These are phyloP conservation scores for Ginglymostoma cirratum DNA, from an alignment of 2,113 vertebrate genomes.

Conservation along the genomic window DNA sequence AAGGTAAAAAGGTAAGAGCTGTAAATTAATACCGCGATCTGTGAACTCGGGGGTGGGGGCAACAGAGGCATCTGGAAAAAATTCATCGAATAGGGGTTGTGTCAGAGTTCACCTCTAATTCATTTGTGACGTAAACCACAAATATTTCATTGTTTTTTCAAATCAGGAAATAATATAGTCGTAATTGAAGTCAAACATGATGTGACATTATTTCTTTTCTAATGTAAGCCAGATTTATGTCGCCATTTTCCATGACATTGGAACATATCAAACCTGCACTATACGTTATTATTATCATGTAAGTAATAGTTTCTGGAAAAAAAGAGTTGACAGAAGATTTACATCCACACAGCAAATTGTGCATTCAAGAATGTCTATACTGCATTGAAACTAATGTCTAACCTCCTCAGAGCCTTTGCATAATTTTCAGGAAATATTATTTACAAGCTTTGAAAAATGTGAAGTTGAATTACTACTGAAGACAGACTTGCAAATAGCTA, in stretches of 20 bases:
- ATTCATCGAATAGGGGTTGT: neutral
- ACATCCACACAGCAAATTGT: neutral
- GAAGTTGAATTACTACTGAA: neutral
- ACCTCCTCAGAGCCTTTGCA: neutral
- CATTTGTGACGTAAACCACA: slow-evolving; percentile 27
- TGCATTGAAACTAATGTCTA: neutral
- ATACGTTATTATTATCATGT: neutral
- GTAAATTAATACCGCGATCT: slow-evolving; percentile 1
- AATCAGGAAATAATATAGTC: slow-evolving; percentile 31
- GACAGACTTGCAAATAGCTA: neutral
- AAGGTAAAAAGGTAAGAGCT: slow-evolving; percentile 25
- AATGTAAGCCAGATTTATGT: slow-evolving; percentile 22
- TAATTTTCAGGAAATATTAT: neutral
- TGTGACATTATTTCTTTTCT: slow-evolving; percentile 19
- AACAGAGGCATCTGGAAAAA: slow-evolving; percentile 26
- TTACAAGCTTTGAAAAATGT: neutral
- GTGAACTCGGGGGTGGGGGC: slow-evolving; percentile 13
- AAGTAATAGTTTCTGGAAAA: neutral
- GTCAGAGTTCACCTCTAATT: slow-evolving; percentile 25
- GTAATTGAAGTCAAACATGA: slow-evolving; percentile 25
- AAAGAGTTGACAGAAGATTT: neutral
- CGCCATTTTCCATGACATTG: neutral
- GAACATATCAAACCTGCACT: neutral
- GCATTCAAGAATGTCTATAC: neutral
- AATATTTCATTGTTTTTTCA: slow-evolving; percentile 25